phyloP scores from a whole-genome alignment of 2,888 invertebrate genomes.

The Cheilosia vulpina region DNA sequence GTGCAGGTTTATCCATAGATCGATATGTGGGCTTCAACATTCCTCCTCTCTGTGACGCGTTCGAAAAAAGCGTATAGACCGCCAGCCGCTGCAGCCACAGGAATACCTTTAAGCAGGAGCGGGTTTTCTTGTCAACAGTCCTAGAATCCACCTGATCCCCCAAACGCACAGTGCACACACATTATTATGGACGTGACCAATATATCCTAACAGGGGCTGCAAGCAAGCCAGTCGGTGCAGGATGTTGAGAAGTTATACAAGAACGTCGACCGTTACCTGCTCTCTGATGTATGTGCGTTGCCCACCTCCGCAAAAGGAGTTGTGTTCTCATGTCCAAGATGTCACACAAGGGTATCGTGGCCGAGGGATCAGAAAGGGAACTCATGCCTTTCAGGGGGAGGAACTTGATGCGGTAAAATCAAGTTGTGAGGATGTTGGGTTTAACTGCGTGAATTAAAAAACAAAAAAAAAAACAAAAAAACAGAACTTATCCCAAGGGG shows the following conservation, averaged over 20 bases:
- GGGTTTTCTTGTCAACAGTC: conserved; percentile 69
- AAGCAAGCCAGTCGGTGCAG: neutral
- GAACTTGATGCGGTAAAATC: conserved; percentile 1
- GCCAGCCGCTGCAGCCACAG: conserved; percentile 39
- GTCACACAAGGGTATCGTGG: conserved; percentile 68
- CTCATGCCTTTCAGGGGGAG: neutral
- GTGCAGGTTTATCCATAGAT: conserved; percentile 51
- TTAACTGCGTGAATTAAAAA: conserved; percentile 61
- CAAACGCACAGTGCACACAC: conserved; percentile 66
- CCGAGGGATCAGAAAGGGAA: conserved; percentile 60
- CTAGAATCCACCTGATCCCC: conserved; percentile 73
- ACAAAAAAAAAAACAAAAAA: no score
- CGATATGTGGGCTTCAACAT: conserved; percentile 59
- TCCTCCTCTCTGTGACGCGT: neutral
- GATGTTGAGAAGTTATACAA: conserved; percentile 17
- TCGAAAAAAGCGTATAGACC: conserved; percentile 13
- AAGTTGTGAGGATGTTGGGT: conserved; percentile 21
- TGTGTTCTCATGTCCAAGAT: conserved; percentile 70
- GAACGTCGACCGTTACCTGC: conserved; percentile 24
- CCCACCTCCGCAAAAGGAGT: conserved; percentile 50
- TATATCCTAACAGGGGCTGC: conserved; percentile 49
- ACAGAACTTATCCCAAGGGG: conserved; percentile 20
- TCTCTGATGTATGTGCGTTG: neutral
- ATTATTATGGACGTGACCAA: conserved; percentile 62
- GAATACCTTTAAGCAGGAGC: conserved; percentile 17